phyloP scores from a whole-genome alignment of 2,888 invertebrate genomes.

The Xanthia icteritia region DNA sequence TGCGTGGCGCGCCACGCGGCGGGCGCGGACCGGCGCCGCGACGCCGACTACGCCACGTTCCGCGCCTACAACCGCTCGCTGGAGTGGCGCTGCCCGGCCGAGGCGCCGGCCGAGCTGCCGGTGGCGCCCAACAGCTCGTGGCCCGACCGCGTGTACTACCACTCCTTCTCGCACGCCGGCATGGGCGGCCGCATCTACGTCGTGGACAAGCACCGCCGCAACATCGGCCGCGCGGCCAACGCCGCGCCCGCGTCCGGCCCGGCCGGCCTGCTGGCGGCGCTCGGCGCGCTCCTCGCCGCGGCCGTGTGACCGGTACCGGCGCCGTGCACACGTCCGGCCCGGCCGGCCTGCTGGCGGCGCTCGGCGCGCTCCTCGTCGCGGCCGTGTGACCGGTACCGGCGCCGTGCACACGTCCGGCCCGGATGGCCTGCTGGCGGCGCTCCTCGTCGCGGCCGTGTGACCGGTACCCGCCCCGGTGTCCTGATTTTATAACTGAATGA shows the following conservation, averaged over 20 bases:
- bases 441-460: too few relatives aligned
- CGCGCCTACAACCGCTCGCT: slow-evolving; percentile 96
- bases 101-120: slow-evolving; percentile 93
- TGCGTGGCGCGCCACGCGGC: slow-evolving; percentile 93
- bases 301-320: slow-evolving; percentile 52
- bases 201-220: slow-evolving; percentile 93
- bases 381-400: too few relatives aligned
- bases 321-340: neutral
- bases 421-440: too few relatives aligned
- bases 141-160: slow-evolving; percentile 98
- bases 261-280: slow-evolving; percentile 5
- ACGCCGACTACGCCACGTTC: slow-evolving; percentile 94
- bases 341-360: too few relatives aligned
- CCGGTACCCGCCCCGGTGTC: too few relatives aligned
- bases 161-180: slow-evolving; percentile 97
- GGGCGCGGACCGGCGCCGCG: slow-evolving; percentile 93
- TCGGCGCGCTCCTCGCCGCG: slow-evolving; percentile 38
- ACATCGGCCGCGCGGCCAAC: slow-evolving; percentile 70
- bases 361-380: too few relatives aligned
- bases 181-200: slow-evolving; percentile 99
- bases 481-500: neutral
- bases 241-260: slow-evolving; percentile 12
- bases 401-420: neutral
- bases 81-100: slow-evolving; percentile 90
- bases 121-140: slow-evolving; percentile 97